Evolutionary conservation across 2,797 vertebrate species (phyloP).

Genomic region (Pseudochirops cupreus): DNA sequence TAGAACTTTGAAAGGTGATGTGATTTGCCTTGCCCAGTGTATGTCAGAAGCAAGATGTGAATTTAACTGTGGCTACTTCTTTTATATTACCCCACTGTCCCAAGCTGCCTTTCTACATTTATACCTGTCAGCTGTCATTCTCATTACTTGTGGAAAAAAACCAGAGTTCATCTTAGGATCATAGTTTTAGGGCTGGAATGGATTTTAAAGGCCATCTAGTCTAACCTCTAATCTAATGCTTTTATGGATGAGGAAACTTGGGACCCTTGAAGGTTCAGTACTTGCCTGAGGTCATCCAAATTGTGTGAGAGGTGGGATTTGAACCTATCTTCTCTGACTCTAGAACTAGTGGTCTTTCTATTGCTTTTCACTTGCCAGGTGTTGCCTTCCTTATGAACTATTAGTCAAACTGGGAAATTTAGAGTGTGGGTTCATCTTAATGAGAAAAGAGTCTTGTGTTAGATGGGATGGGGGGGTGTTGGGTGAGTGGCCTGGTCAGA

Average conservation of each 20-base stretch:
- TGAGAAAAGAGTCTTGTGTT: not conserved
- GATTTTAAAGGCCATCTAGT: not conserved
- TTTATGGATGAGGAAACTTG: not conserved
- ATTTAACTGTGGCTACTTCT: not conserved
- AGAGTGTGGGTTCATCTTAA: not conserved
- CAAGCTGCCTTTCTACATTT: not conserved
- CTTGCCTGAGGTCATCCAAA: not conserved
- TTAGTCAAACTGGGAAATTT: not conserved
- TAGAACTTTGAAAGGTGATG: not conserved
- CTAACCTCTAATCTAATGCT: not conserved
- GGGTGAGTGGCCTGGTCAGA: not conserved
- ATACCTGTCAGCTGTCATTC: not conserved
- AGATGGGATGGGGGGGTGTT: not conserved
- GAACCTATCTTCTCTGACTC: not conserved
- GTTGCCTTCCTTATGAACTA: not conserved
- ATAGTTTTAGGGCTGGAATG: not conserved
- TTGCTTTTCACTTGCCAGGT: not conserved
- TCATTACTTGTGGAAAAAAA: not conserved
- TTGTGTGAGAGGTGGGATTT: not conserved
- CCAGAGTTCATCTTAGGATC: not conserved
- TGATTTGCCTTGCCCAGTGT: not conserved
- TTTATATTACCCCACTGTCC: not conserved
- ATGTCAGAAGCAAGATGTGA: not conserved
- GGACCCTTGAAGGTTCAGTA: not conserved
- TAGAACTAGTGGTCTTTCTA: not conserved